Base-by-base conservation (phyloP, 2,888 invertebrate genomes). In the Halocaridina rubra region DNA sequence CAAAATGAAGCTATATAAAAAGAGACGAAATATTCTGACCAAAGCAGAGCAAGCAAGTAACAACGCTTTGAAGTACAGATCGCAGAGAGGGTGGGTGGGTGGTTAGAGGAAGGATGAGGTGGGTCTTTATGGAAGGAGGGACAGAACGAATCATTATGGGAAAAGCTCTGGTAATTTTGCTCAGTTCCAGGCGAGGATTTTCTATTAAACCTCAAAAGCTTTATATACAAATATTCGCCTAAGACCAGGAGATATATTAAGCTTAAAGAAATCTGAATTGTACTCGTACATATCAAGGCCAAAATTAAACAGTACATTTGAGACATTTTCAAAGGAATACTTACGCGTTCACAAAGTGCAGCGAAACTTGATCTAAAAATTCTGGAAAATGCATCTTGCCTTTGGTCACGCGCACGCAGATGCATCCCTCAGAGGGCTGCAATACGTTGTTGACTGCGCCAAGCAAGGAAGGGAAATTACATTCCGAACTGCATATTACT, bases 381-480 rank as follows among this genome's bases (percentile, higher is more conserved):
- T n/a, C n/a, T n/a, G n/a, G n/a, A n/a, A n/a, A n/a, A n/a, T n/a
- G n/a, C n/a, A n/a, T n/a, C n/a, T n/a, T n/a, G n/a, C n/a, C 53
- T 16, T 5, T 53, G 53, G 53, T 53, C 53, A 53, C 53, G 53
- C 53, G 19, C 3, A 53, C 53, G 82, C 82, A 82, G 82, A 82
- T 71, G 76, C 77, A 82, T 59, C 72, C 77, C 77, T 82, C 61
- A 67, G 39, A 80, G 80, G 71, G 76, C 82, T 82, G 77, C 82
- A 82, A 82, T 82, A 82, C 82, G 82, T 77, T 82, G 82, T 82
- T 82, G 82, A 82, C 82, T 82, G 82, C 82, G 67, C 82, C 82
- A 82, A 82, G 82, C 82, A 82, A 82, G 77, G 71, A 61, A 71
- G 77, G 77, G 77, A 82, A 82, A 82, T 82, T 82, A 82, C 82